These are phyloP conservation scores for Diadema setosum DNA, from an alignment of 35 echinoderm and acorn worm genomes.

Conservation along the genomic window DNA sequence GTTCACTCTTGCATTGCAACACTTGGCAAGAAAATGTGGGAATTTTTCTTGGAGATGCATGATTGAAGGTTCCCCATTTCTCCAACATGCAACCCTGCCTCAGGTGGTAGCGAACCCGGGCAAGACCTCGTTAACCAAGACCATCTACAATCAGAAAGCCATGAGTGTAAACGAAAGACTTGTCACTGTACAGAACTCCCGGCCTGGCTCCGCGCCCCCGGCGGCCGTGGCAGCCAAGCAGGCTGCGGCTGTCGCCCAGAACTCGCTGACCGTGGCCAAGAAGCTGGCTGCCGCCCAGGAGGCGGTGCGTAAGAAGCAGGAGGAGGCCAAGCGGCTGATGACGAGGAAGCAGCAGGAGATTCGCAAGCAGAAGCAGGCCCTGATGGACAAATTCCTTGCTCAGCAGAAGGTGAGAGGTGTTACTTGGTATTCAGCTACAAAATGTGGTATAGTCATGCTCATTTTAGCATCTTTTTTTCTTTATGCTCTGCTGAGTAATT, in stretches of 20 bases:
- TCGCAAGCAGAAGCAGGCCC: conserved; percentile 82
- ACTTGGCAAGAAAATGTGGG: no score
- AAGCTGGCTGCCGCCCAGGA: conserved; percentile 83
- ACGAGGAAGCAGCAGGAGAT: conserved; percentile 51
- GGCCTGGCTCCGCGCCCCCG: not conserved
- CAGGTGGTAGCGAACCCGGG: conserved; percentile 20
- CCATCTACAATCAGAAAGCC: conserved; percentile 66
- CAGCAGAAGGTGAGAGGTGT: conserved; percentile 79
- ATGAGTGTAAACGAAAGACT: not conserved
- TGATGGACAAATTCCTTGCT: conserved; percentile 71
- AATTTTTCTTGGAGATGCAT: no score
- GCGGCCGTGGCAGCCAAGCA: not conserved
- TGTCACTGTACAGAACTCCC: not conserved
- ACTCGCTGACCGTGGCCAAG: conserved; percentile 8
- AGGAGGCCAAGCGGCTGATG: conserved; percentile 54
- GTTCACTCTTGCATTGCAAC: no score
- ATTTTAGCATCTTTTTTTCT: no score
- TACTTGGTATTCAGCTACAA: no score
- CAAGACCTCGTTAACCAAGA: conserved; percentile 60
- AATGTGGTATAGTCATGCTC: no score
- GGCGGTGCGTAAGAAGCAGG: conserved; percentile 75
- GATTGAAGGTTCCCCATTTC: no score
- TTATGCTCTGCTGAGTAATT: no score
- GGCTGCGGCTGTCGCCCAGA: not conserved
- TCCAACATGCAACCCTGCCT: no score